Conservation (phyloP, 1,140 invertebrate genomes). For the Ips nitidus region DNA sequence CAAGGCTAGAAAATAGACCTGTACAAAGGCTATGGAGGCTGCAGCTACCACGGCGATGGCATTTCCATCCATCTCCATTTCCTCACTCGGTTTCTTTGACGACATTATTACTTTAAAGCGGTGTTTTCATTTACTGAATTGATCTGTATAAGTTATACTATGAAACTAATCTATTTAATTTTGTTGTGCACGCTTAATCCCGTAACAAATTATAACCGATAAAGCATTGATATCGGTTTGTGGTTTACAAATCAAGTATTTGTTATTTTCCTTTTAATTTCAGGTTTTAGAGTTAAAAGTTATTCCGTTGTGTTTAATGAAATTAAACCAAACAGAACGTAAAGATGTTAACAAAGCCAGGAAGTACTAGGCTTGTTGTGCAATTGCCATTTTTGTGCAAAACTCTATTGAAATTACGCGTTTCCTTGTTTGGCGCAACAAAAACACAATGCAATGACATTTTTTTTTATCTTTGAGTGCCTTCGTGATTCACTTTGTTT, state of each 20-base stretch:
- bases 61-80: slow-evolving; percentile 3
- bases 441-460: background rate
- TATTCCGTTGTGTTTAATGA: background rate
- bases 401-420: background rate
- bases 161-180: background rate
- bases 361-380: slow-evolving; percentile 4
- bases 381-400: background rate
- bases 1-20: background rate
- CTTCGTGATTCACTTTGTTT: background rate
- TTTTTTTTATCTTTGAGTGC: background rate
- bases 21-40: background rate
- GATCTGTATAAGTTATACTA: background rate
- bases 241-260: background rate
- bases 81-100: background rate
- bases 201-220: too few species aligned
- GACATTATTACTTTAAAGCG: background rate
- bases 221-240: background rate
- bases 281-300: background rate
- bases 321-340: background rate
- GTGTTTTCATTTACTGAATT: background rate
- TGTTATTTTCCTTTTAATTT: background rate
- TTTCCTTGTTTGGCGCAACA: background rate
- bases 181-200: background rate
- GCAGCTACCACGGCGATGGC: background rate
- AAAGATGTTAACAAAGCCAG: background rate